These are phyloP conservation scores for Drosophila prosaltans DNA, from an alignment of 1,140 invertebrate genomes.

Conservation along the genomic window DNA sequence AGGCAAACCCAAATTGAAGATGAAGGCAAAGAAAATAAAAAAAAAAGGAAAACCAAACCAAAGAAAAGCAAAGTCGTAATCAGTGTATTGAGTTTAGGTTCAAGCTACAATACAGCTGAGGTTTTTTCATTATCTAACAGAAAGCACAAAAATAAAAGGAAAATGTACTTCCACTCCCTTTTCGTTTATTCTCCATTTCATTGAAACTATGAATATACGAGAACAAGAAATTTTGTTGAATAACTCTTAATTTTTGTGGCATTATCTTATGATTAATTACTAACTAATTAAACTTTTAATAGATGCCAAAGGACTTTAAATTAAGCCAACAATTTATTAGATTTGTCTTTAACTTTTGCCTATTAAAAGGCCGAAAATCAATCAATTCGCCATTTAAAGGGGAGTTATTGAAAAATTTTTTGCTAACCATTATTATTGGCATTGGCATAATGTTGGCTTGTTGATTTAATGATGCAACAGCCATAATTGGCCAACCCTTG, in stretches of 20 bases:
- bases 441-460: not conserved
- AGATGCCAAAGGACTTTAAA: too few relatives aligned
- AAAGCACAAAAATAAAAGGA: too few relatives aligned
- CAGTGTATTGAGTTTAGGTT: conserved; percentile 19
- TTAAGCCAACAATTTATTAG: too few relatives aligned
- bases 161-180: too few relatives aligned
- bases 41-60: not conserved
- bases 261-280: too few relatives aligned
- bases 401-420: not conserved
- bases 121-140: not conserved
- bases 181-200: too few relatives aligned
- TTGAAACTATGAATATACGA: too few relatives aligned
- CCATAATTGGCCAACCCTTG: not conserved
- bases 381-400: not conserved
- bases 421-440: not conserved
- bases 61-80: conserved; percentile 16
- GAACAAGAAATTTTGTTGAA: too few relatives aligned
- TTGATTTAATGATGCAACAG: not conserved
- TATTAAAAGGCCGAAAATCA: too few relatives aligned
- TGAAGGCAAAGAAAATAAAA: conserved; percentile 12
- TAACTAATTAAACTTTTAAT: too few relatives aligned
- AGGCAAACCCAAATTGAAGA: conserved; percentile 25
- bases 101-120: conserved; percentile 13
- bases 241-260: too few relatives aligned
- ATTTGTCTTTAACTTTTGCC: too few relatives aligned